Evolutionary conservation across 2,113 vertebrate genomes (phyloP).

Genomic region (Tonatia bakeri): DNA sequence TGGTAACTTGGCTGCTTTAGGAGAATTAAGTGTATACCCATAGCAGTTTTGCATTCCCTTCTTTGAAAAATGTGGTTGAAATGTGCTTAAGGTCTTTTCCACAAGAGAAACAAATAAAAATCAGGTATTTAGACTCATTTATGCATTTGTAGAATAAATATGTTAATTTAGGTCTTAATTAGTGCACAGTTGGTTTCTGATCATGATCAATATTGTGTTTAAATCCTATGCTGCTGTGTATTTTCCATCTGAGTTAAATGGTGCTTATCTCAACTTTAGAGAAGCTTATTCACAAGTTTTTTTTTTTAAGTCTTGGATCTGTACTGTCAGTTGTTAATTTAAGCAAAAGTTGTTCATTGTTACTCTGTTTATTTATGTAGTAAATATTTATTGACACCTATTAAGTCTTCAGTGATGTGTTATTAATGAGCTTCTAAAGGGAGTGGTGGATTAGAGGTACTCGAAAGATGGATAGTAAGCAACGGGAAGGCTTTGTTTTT

Average conservation of each 20-base stretch:
- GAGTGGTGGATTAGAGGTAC: neutral
- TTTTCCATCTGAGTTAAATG: neutral
- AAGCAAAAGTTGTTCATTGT: neutral
- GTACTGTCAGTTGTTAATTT: neutral
- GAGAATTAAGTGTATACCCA: neutral
- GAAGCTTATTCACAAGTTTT: neutral
- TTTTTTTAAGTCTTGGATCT: neutral
- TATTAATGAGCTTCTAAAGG: neutral
- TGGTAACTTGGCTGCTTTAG: neutral
- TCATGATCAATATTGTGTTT: neutral
- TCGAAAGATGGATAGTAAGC: neutral
- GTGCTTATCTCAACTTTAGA: neutral
- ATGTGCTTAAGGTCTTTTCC: neutral
- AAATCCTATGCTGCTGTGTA: neutral
- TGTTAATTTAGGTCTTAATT: neutral
- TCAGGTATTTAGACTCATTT: neutral
- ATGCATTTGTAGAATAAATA: neutral
- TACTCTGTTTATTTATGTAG: neutral
- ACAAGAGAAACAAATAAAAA: neutral
- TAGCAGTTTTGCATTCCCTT: neutral
- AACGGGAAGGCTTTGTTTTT: neutral
- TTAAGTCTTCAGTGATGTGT: neutral
- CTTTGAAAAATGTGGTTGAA: conserved; percentile 4
- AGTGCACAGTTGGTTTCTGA: neutral
- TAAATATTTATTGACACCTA: neutral